These are phyloP conservation scores for Etheostoma nigrum DNA, from an alignment of 2,797 vertebrate species.

Conservation along the genomic window DNA sequence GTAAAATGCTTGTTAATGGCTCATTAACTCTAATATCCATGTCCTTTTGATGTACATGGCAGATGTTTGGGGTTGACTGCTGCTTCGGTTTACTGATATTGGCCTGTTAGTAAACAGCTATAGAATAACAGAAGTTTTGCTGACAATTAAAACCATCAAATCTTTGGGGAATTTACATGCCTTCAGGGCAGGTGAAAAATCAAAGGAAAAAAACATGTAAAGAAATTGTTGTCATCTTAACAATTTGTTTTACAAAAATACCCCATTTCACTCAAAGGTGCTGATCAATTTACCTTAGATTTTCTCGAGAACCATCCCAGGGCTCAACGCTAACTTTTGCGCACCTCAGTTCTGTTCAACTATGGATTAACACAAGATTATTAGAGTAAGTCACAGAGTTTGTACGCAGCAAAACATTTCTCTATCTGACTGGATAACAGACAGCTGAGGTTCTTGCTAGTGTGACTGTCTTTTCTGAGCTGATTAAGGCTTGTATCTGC, in stretches of 20 bases:
- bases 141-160: not conserved
- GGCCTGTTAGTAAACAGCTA: not conserved
- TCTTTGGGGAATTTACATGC: not conserved
- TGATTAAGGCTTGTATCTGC: slow-evolving; percentile 25
- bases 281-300: too few relatives aligned
- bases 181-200: not conserved
- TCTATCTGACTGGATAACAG: slow-evolving; percentile 4
- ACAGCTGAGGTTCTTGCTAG: slow-evolving; percentile 15
- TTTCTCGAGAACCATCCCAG: too few relatives aligned
- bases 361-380: slow-evolving; percentile 24
- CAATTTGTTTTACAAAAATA: not conserved
- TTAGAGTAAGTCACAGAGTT: slow-evolving; percentile 20
- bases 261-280: not conserved
- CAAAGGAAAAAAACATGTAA: not conserved
- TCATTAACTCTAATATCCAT: slow-evolving; percentile 28
- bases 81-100: not conserved
- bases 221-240: not conserved
- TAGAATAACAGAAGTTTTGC: not conserved
- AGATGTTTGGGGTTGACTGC: not conserved
- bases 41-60: not conserved
- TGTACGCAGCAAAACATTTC: slow-evolving; percentile 21
- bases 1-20: slow-evolving; percentile 18
- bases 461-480: slow-evolving; percentile 7
- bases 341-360: slow-evolving; percentile 8
- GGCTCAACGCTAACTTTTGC: not conserved